Base-by-base conservation (phyloP, 2,797 vertebrate species). In the Typhlichthys eigenmanni region DNA sequence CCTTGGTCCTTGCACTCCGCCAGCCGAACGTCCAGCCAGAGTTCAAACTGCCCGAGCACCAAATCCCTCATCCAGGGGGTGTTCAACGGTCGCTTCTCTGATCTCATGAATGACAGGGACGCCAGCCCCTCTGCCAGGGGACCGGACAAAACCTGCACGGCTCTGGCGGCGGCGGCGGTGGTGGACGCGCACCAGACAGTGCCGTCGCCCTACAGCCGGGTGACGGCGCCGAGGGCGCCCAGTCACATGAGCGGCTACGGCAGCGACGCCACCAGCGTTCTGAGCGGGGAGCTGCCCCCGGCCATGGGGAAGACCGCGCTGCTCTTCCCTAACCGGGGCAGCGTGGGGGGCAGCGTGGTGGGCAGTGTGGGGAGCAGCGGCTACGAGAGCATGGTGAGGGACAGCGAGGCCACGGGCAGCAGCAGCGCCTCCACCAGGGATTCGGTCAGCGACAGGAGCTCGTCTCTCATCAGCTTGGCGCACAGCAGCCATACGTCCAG, bases 291-390 rank as follows among this genome's bases (percentile, higher is more conserved):
- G 72, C 82, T 99, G 47, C 98, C 98, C 0, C 98, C 98, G 0
- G 98, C 98, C 69, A 99, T 99, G 98, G 96, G 96, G 43, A 98
- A 97, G 87, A 98, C 98, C 0, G 93, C 96, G 0, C 88, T 99
- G 46, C 94, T 98, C 70, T 98, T 96, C 76, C 95, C 88, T 0
- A 85, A 89, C 81, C 76, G 91, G 73, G 90, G 94, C 89, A 98
- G 96, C 0, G 87, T 92, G 12, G 95, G 97, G 62, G 98, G 97
- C 92, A 98, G 98, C 0, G 96, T 29, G 24, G 24, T 29, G 24
- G 90, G 94, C 89, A 98, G 96, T 0, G 87, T 92, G 11, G 95
- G 97, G 62, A 98, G 97, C 92, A 98, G 98, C 0, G 96, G 97
- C 24, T 99, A 99, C 0, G 96, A 96, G 87, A 99, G 97, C 90